These are phyloP conservation scores for Periophthalmus modestus DNA, from an alignment of 2,113 vertebrate genomes.

Conservation along the genomic window DNA sequence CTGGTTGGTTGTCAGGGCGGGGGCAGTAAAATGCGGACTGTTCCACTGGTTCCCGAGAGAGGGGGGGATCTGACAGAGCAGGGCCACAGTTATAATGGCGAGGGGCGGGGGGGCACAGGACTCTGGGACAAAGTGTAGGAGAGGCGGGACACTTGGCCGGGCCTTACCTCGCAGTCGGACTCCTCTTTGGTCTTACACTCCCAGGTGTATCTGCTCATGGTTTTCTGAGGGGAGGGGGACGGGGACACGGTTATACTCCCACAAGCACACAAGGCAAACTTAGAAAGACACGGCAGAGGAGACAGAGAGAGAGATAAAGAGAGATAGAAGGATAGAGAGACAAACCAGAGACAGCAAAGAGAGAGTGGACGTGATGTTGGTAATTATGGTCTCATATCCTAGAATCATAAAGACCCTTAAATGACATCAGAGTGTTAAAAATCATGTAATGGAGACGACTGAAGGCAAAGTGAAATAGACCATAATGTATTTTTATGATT, in stretches of 20 bases:
- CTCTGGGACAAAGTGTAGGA: conserved; percentile 42
- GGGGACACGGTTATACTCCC: conserved; percentile 79
- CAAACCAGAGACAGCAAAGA: conserved; percentile 17
- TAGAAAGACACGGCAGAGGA: conserved; percentile 52
- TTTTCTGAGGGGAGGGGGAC: conserved; percentile 80
- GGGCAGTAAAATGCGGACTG: conserved; percentile 24
- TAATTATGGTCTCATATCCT: neutral
- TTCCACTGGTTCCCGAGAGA: conserved; percentile 41
- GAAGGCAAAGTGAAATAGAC: neutral
- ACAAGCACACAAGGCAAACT: conserved; percentile 65
- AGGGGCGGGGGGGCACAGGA: conserved; percentile 32
- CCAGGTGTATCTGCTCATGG: conserved; percentile 87
- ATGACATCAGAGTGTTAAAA: neutral
- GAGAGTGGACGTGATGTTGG: conserved; percentile 1
- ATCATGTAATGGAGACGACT: neutral
- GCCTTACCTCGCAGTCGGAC: conserved; percentile 82
- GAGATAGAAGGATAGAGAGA: conserved; percentile 16
- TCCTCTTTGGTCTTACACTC: conserved; percentile 87
- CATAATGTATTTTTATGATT: neutral
- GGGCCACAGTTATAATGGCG: conserved; percentile 72
- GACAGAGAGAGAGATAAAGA: conserved; percentile 19
- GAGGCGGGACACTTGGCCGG: conserved; percentile 20
- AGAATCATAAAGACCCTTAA: no score
- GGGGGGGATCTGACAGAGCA: conserved; percentile 68
- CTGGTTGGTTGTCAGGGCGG: neutral